phyloP scores from a whole-genome alignment of 1,140 invertebrate genomes.

The Drosophila repletoides region DNA sequence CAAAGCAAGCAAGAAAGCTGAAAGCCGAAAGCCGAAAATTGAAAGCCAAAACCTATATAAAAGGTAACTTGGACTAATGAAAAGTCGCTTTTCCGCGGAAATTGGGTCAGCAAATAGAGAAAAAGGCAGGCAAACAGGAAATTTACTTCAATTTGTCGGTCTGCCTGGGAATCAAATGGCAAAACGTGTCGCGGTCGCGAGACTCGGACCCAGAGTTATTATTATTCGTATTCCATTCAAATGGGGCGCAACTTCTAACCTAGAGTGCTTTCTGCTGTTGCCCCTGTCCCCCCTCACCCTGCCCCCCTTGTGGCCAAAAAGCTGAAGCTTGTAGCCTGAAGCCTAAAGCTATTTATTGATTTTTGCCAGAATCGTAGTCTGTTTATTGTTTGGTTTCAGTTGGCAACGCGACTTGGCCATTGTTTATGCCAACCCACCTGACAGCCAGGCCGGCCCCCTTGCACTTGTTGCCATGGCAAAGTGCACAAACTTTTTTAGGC shows the following conservation, averaged over 20 bases:
- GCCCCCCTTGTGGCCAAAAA: constrained; percentile 23
- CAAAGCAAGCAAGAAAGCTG: constrained; percentile 28
- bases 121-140: constrained; percentile 59
- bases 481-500: constrained; percentile 61
- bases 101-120: constrained; percentile 61
- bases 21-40: constrained; percentile 16
- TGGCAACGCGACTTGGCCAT: constrained; percentile 56
- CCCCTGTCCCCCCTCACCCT: not conserved
- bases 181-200: constrained; percentile 65
- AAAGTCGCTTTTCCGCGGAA: constrained; percentile 73
- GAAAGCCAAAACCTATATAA: constrained; percentile 16
- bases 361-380: constrained; percentile 54
- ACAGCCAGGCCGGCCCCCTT: constrained; percentile 2
- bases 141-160: constrained; percentile 71
- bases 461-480: constrained; percentile 78
- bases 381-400: constrained; percentile 60
- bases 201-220: constrained; percentile 3
- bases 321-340: constrained; percentile 9
- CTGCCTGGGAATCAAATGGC: constrained; percentile 67
- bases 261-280: constrained; percentile 6
- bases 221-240: constrained; percentile 1
- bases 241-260: constrained; percentile 10
- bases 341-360: constrained; percentile 57
- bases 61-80: constrained; percentile 63
- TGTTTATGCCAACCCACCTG: constrained; percentile 47